Evolutionary conservation across 2,888 invertebrate species (phyloP), one percentile per base, ranked within the genome.

Genomic region (Nymphalis polychloros): DNA sequence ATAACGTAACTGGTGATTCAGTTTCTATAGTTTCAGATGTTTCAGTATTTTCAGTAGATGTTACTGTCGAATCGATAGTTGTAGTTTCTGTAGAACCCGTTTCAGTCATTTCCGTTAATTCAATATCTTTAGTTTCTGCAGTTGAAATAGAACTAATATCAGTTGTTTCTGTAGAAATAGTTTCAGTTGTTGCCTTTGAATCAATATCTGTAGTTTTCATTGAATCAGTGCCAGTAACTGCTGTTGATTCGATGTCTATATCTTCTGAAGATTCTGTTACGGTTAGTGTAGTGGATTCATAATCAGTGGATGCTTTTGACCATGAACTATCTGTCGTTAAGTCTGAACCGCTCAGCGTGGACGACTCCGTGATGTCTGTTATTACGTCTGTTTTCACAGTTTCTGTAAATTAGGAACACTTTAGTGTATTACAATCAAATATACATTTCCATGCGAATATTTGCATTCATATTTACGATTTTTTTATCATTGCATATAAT

Each of bases 181-280:
- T 31, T 10, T 50, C 53, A 13, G 16, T 23, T 13, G 23, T 27
- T 27, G 1, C 53, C 27, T n/a, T 31, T 17, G 53, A 55, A 13
- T 20, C 20, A 52, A 20, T 23, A 4, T 52, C 52, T 3, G 52
- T 52, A 52, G 23, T 23, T 19, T 41, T 49, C 48, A 57, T 48
- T 23, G 53, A 20, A n/a, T 72, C 69, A 41, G 64, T 67, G 35
- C 27, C 63, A 17, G 63, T 52, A 19, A 53, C 66, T 19, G 35
- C 63, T 46, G 67, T 67, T 52, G 64, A 60, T 65, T 68, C 68
- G 19, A 64, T 55, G n/a, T 27, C n/a, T 27, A 47, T 48, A 55
- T 17, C 46, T 20, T 50, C 41, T 3, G 41, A 13, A 41, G 13
- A 13, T 41, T 13, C 50, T 50, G 50, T 27, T 55, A 31, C 53